Conservation (phyloP, 2,113 vertebrate genomes). For the Melanostigma gelatinosum region DNA sequence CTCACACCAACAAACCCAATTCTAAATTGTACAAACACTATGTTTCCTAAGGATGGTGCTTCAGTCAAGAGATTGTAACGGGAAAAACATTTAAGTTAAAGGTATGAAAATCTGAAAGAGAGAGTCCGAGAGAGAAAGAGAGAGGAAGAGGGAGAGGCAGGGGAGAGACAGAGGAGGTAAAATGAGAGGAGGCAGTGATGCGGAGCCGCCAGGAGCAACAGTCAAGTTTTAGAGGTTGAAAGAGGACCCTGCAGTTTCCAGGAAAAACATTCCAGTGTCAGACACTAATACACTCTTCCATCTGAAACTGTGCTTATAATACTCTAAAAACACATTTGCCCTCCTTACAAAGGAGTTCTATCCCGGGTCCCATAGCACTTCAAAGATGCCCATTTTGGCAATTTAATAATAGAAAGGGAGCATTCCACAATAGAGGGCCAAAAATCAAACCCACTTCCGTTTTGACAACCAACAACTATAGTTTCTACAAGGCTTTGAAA, state of each 20-base stretch:
- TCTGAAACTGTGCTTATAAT: conserved; percentile 3
- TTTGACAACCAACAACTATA: background rate
- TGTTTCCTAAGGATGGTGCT: background rate
- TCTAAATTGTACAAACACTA: background rate
- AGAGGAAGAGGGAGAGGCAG: background rate
- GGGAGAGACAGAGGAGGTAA: conserved; percentile 5
- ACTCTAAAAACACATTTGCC: background rate
- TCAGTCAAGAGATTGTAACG: background rate
- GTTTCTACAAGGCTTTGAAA: background rate
- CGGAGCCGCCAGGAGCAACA: conserved; percentile 22
- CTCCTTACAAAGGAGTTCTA: background rate
- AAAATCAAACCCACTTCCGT: background rate
- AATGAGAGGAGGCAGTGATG: conserved; percentile 29
- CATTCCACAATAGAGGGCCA: background rate
- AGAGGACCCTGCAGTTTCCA: conserved; percentile 26
- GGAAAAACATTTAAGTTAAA: background rate
- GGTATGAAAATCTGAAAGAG: background rate
- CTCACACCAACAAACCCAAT: background rate
- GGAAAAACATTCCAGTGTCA: conserved; percentile 31
- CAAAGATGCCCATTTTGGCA: background rate
- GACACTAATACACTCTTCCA: conserved; percentile 15
- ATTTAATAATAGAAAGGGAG: background rate
- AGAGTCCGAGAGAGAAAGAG: background rate
- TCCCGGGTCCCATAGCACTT: background rate
- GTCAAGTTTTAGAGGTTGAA: conserved; percentile 38